phyloP scores from a whole-genome alignment of 2,797 vertebrate species.

The Hozukius guyotensis region DNA sequence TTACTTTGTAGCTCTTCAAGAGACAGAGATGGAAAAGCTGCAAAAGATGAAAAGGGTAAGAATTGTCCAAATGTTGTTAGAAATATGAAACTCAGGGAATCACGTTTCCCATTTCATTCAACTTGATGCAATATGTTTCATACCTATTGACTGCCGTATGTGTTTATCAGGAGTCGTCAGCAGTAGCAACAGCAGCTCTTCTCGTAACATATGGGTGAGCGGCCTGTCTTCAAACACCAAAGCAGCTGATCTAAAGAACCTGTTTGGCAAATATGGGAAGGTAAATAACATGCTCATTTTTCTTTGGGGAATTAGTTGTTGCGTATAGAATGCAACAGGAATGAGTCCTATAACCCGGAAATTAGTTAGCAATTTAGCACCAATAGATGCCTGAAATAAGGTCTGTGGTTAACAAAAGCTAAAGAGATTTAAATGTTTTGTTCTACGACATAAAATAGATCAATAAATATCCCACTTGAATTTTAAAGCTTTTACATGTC shows the following conservation, averaged over 20 bases:
- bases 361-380: no score
- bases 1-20: slow-evolving; percentile 92
- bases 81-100: not conserved
- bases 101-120: not conserved
- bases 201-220: slow-evolving; percentile 97
- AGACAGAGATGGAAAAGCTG: slow-evolving; percentile 94
- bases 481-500: no score
- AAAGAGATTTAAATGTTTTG: no score
- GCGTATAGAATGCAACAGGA: no score
- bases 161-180: slow-evolving; percentile 81
- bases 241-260: slow-evolving; percentile 98
- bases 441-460: no score
- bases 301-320: not conserved
- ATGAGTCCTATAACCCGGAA: no score
- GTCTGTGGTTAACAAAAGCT: no score
- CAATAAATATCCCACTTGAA: no score
- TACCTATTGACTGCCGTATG: not conserved
- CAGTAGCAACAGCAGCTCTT: slow-evolving; percentile 88
- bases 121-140: not conserved
- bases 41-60: slow-evolving; percentile 98
- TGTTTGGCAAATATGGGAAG: slow-evolving; percentile 99
- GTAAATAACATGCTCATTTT: slow-evolving; percentile 69
- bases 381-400: no score
- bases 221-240: slow-evolving; percentile 98
- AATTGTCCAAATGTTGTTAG: not conserved